phyloP scores from a whole-genome alignment of 2,113 vertebrate genomes.

The Grallaria varia region DNA sequence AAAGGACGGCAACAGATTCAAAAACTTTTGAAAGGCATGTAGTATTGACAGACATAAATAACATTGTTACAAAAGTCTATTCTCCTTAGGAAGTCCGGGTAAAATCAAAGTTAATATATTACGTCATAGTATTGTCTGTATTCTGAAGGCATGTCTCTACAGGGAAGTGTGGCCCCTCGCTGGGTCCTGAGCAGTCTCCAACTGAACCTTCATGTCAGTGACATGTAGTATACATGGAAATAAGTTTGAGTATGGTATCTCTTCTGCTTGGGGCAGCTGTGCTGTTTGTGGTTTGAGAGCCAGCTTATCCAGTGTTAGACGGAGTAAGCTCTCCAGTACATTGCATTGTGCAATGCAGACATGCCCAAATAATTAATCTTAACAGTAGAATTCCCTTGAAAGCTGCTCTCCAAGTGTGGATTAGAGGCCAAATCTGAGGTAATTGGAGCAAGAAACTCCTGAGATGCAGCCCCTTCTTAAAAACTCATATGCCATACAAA shows the following conservation, averaged over 20 bases:
- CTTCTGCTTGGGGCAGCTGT: background rate
- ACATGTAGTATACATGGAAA: background rate
- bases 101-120: background rate
- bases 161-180: background rate
- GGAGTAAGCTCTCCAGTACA: background rate
- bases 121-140: background rate
- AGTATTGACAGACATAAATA: background rate
- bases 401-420: background rate
- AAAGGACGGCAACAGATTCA: background rate
- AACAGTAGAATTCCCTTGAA: background rate
- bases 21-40: background rate
- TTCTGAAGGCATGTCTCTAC: background rate
- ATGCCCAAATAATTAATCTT: background rate
- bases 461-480: background rate
- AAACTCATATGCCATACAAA: background rate
- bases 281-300: background rate
- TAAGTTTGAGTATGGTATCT: background rate
- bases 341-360: background rate
- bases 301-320: background rate
- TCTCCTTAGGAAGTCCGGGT: background rate
- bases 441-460: background rate
- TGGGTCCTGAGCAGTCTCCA: background rate
- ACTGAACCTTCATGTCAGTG: background rate
- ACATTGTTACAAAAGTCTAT: background rate
- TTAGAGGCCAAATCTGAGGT: background rate